Evolutionary conservation across 2,797 vertebrate species (phyloP), one percentile per base, ranked within the genome.

Genomic region (Nannoperca australis): DNA sequence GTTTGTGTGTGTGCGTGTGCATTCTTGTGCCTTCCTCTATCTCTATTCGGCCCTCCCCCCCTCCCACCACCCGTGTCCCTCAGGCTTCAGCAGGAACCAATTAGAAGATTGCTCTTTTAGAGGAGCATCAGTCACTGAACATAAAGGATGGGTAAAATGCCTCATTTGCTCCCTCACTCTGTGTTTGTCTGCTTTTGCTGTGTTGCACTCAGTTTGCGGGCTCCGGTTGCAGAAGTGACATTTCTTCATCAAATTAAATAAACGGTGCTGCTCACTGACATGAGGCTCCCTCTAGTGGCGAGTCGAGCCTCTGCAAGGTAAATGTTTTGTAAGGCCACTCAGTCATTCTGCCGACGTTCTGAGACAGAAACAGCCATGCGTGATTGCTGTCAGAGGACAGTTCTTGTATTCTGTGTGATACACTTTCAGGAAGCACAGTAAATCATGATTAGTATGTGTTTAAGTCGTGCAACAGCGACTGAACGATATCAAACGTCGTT

Each of bases 271-370:
- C 55, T 45, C 27, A 59, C 20, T 38, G 60, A 85, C 54, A 62
- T 1, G 27, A 84, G 14, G 54, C 85, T 82, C 91, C 93, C 91
- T 92, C 93, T 90, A 83, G 89, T 92, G 92, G 93, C 78, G 60
- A 67, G 54, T 2, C 2, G 0, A 2, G 6, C 27, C 13, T 70
- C n/a, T 88, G 76, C 77, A 70, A 14, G 44, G 15, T 24, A 51
- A 60, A 72, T 66, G 55, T 56, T 55, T 47, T 66, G 13, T 8
- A 47, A 42, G 15, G 30, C 18, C 59, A 4, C 0, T 44, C 2
- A 40, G 36, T 20, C 20, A 72, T 50, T 66, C 18, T 79, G 27
- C 14, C 14, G 20, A 51, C 10, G 40, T 40, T 62, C 40, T 34
- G n/a, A 45, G 20, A 27, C 4, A 7, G 17, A 63, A 59, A 47